These are phyloP conservation scores for Leptodactylus fuscus DNA, from an alignment of 2,113 vertebrate species.

Conservation along the genomic window DNA sequence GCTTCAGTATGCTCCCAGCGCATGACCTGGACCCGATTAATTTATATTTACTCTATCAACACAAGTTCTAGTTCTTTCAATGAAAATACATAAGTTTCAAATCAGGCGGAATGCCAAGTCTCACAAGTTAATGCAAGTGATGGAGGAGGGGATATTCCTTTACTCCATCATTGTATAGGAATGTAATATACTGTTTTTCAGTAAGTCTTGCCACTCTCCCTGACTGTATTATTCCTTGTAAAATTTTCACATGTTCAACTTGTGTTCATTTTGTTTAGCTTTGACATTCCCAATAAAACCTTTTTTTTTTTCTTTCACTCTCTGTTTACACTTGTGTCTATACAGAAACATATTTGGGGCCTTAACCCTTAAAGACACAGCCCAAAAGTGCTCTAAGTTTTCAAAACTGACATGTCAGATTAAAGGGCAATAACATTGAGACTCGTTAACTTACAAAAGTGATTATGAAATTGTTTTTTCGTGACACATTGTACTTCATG, in stretches of 20 bases:
- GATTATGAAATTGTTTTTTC: too few species aligned
- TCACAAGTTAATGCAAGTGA: neutral
- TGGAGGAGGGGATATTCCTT: neutral
- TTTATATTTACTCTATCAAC: neutral
- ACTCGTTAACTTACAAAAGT: too few species aligned
- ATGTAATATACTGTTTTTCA: neutral
- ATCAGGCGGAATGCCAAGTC: neutral
- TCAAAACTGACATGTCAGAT: too few species aligned
- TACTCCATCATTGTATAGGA: neutral
- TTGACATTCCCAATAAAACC: constrained; percentile 26
- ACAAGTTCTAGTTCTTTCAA: neutral
- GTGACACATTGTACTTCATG: too few species aligned
- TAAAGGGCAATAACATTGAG: too few species aligned
- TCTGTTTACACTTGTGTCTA: neutral
- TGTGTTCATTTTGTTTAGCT: neutral
- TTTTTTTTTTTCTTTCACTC: neutral
- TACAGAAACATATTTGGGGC: too few species aligned
- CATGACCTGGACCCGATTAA: constrained; percentile 63
- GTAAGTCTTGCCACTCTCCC: neutral
- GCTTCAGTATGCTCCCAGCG: constrained; percentile 86
- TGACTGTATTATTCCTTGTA: neutral
- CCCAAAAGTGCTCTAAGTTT: too few species aligned
- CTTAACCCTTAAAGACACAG: too few species aligned
- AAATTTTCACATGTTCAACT: neutral
- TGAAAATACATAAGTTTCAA: constrained; percentile 2